Conservation (phyloP, 2,888 invertebrate species). For the Eupithecia subumbrata region DNA sequence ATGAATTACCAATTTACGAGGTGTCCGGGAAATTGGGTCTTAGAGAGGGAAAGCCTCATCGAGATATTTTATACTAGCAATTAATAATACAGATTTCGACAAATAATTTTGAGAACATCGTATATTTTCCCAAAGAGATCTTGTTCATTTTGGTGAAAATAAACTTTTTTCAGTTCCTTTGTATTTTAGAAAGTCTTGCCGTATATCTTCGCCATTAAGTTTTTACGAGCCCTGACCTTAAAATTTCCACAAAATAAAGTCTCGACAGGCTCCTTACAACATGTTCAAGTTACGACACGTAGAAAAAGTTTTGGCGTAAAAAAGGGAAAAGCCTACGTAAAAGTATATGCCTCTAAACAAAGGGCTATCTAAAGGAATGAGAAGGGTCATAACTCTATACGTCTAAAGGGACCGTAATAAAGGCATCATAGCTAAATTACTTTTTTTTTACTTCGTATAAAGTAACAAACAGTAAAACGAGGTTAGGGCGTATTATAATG, state of each 20-base stretch:
- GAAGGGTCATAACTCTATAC: slow-evolving; percentile 61
- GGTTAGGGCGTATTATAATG: slow-evolving; percentile 47
- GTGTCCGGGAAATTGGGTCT: slow-evolving; percentile 13
- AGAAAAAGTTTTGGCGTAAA: slow-evolving; percentile 47
- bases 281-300: slow-evolving; percentile 46
- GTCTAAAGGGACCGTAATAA: slow-evolving; percentile 60
- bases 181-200: slow-evolving; percentile 4
- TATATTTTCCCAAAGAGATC: neutral
- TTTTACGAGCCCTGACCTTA: slow-evolving; percentile 35
- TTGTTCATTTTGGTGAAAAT: neutral
- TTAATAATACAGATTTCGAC: neutral
- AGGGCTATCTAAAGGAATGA: slow-evolving; percentile 59
- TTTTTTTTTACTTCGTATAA: slow-evolving; percentile 60
- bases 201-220: slow-evolving; percentile 16
- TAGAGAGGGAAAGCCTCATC: neutral
- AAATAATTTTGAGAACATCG: neutral
- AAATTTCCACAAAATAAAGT: slow-evolving; percentile 37
- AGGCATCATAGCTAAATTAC: slow-evolving; percentile 65
- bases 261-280: slow-evolving; percentile 38
- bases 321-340: slow-evolving; percentile 42
- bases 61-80: neutral
- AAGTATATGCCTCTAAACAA: slow-evolving; percentile 55
- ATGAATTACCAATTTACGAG: slow-evolving; percentile 37
- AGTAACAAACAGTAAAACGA: slow-evolving; percentile 55
- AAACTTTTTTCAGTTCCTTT: neutral